Percentiles rank a stretch among this genome's conserved stretches.
Evolutionary conservation across 2,113 vertebrate genomes (phyloP).

Genomic region (Myanophis thanlyinensis): DNA sequence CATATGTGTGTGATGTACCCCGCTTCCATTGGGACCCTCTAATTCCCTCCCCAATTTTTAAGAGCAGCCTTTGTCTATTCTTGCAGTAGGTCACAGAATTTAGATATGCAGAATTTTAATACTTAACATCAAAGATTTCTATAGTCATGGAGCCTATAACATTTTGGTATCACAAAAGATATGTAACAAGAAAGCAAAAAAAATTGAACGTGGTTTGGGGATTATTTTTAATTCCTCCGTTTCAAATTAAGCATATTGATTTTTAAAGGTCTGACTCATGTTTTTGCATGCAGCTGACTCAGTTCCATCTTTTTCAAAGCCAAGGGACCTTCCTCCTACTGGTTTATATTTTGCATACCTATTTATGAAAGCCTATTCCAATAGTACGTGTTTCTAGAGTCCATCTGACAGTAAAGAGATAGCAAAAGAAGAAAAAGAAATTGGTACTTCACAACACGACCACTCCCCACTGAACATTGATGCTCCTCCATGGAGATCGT

Average conservation of each 20-base stretch:
- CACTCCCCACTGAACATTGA: no score
- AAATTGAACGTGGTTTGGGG: background rate
- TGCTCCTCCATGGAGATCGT: no score
- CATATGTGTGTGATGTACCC: background rate
- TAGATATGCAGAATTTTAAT: background rate
- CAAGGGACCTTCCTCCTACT: background rate
- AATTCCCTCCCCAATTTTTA: background rate
- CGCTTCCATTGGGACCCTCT: background rate
- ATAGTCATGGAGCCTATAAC: background rate
- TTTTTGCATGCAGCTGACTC: background rate
- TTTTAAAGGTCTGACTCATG: background rate
- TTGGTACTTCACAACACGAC: no score
- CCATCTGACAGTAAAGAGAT: background rate
- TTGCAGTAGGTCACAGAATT: background rate
- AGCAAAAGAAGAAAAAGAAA: background rate
- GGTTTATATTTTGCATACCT: background rate
- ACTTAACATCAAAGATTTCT: background rate
- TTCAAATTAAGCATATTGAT: background rate
- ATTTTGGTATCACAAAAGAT: background rate
- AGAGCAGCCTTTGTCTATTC: background rate
- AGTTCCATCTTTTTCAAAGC: conserved; percentile 12
- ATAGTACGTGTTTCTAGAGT: background rate
- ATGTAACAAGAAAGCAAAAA: background rate
- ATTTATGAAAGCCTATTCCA: background rate
- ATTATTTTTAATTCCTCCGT: background rate